phyloP scores from a whole-genome alignment of 2,888 invertebrate genomes.

The Hybos culiciformis region DNA sequence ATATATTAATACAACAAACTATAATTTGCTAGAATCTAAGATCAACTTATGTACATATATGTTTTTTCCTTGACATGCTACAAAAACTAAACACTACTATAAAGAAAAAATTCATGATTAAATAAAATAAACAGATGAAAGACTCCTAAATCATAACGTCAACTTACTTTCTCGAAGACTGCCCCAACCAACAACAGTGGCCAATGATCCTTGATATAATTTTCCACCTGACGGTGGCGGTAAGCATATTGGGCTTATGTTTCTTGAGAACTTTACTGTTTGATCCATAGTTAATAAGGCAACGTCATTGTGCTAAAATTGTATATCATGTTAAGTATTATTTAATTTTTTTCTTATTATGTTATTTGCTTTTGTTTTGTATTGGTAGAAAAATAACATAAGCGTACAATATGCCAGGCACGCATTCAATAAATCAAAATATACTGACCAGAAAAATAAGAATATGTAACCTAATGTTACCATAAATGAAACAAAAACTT shows the following conservation, averaged over 20 bases:
- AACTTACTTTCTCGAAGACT: constrained; percentile 60
- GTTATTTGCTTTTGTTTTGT: background rate
- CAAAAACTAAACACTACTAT: too few species aligned
- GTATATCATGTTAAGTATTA: constrained; percentile 9
- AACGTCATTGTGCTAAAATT: constrained; percentile 80
- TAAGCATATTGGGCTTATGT: constrained; percentile 66
- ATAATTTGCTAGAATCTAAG: background rate
- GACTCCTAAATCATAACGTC: too few species aligned
- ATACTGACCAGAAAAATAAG: background rate
- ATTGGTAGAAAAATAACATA: background rate
- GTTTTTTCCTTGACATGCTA: background rate
- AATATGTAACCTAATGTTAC: background rate
- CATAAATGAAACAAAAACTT: constrained; percentile 18
- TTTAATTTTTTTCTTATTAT: too few species aligned
- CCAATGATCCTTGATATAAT: constrained; percentile 54
- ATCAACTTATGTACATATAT: background rate
- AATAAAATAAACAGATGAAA: too few species aligned
- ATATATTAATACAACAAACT: background rate
- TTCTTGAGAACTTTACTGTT: constrained; percentile 56
- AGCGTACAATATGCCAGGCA: too few species aligned
- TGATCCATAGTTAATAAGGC: constrained; percentile 65
- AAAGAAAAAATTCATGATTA: too few species aligned
- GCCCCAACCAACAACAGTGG: constrained; percentile 82
- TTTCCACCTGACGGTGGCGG: constrained; percentile 39
- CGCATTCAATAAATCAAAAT: too few species aligned